phyloP scores from a whole-genome alignment of 2,797 vertebrate genomes.

The Vireo griseus region DNA sequence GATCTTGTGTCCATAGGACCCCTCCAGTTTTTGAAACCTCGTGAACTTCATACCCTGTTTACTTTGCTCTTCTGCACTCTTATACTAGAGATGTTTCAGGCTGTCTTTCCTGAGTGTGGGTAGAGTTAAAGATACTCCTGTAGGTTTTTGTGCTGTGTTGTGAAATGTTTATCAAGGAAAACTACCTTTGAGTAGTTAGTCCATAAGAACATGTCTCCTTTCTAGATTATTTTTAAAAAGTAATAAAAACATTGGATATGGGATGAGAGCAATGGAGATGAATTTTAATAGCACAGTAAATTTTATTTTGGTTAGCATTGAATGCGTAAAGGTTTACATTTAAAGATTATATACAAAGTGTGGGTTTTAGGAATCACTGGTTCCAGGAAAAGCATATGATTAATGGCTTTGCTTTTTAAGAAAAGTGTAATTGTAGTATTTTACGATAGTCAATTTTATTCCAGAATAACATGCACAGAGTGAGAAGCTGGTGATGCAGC shows the following conservation, averaged over 20 bases:
- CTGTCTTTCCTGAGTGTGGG: neutral
- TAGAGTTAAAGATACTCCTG: neutral
- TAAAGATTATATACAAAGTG: neutral
- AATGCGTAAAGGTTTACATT: neutral
- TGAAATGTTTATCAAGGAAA: neutral
- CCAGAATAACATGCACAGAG: neutral
- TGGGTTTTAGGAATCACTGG: neutral
- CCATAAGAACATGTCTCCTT: neutral
- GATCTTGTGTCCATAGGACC: neutral
- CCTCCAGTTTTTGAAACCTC: neutral
- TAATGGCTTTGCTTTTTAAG: neutral
- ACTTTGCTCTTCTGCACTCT: neutral
- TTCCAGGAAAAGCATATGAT: neutral
- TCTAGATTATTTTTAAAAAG: neutral
- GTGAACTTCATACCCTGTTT: neutral
- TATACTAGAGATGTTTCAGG: fast-evolving
- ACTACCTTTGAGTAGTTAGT: neutral
- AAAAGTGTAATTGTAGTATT: neutral
- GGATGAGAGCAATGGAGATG: neutral
- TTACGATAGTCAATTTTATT: neutral
- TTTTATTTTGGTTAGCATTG: neutral
- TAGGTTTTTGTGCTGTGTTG: neutral
- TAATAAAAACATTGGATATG: neutral
- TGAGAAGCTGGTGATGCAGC: neutral
- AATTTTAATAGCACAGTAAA: neutral